Evolutionary conservation across 35 echinoderm and acorn worm species (phyloP).

Genomic region (Diadema setosum): DNA sequence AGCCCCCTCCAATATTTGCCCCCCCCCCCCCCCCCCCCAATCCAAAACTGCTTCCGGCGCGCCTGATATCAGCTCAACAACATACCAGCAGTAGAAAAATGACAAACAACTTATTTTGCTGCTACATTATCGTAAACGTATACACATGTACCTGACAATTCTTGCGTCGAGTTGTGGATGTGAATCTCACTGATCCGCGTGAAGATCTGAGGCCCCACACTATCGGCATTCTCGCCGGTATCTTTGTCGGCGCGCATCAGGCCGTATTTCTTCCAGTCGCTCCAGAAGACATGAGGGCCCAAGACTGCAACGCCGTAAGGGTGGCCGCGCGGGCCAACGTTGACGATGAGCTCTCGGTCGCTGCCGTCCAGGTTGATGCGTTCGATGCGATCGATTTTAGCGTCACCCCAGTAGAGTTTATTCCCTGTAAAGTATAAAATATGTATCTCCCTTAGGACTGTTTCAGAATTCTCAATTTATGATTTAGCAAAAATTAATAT

Average conservation of each 20-base stretch:
- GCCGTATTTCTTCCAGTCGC: slow-evolving; percentile 56
- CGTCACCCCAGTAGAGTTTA: slow-evolving; percentile 95
- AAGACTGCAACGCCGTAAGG: slow-evolving; percentile 51
- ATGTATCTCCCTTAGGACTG: no score
- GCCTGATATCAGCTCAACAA: no score
- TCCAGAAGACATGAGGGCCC: slow-evolving; percentile 75
- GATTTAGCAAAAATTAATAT: no score
- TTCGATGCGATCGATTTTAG: slow-evolving; percentile 61
- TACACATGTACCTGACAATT: neutral
- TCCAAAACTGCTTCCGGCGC: no score
- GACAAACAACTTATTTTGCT: neutral
- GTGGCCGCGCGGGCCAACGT: neutral
- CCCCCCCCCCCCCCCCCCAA: no score
- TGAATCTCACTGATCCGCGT: slow-evolving; percentile 52
- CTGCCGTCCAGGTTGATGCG: neutral
- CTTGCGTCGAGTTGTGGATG: slow-evolving; percentile 3
- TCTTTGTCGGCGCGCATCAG: slow-evolving; percentile 68
- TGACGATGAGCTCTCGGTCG: slow-evolving; percentile 16
- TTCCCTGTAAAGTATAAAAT: no score
- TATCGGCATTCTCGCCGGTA: neutral
- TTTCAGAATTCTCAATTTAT: no score
- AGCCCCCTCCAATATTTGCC: no score
- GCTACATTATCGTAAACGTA: neutral
- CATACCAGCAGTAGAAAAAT: no score
- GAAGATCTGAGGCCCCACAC: slow-evolving; percentile 22